Evolutionary conservation across 2,113 vertebrate genomes (phyloP).

Genomic region (Prolemur simus): DNA sequence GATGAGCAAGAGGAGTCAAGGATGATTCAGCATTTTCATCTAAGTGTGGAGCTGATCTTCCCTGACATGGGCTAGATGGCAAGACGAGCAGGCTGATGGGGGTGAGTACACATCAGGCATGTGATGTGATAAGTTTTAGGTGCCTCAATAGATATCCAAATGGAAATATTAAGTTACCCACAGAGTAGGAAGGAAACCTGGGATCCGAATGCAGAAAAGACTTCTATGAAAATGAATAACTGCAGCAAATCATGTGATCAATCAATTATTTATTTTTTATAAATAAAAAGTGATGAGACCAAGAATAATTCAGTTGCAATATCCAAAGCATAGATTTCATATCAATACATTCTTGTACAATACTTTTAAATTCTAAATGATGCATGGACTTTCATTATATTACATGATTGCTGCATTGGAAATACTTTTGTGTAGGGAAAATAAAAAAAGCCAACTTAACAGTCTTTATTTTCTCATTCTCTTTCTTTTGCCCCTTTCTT

Average conservation of each 20-base stretch:
- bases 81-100: neutral
- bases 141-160: neutral
- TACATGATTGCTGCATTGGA: neutral
- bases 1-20: neutral
- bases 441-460: neutral
- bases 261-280: neutral
- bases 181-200: neutral
- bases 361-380: neutral
- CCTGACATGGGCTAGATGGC: neutral
- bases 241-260: neutral
- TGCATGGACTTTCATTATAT: neutral
- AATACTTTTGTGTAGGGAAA: neutral
- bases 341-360: neutral
- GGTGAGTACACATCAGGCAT: neutral
- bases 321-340: neutral
- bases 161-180: neutral
- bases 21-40: neutral
- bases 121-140: neutral
- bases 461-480: neutral
- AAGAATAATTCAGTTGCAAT: neutral
- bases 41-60: neutral
- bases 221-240: neutral
- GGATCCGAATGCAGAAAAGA: neutral
- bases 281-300: neutral
- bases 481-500: neutral